Conservation (phyloP, 2,888 invertebrate genomes). For the Hemaris fuciformis region DNA sequence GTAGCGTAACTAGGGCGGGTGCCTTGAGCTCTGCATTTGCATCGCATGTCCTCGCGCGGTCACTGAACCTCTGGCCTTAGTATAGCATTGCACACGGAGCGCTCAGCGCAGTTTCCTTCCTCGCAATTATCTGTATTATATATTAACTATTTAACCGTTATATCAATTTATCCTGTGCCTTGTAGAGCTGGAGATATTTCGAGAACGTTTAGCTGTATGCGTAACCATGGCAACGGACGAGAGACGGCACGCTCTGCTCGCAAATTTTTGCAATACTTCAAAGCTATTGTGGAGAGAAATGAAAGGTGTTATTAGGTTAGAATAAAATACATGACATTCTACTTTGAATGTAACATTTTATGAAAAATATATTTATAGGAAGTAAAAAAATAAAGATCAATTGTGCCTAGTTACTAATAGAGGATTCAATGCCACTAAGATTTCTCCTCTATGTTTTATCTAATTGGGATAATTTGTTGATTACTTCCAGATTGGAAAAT, state of each 20-base stretch:
- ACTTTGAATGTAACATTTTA: no score
- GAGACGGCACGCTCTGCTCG: not conserved
- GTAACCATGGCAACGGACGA: not conserved
- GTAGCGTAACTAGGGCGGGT: conserved; percentile 66
- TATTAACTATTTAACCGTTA: conserved; percentile 29
- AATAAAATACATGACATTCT: no score
- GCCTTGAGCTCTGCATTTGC: conserved; percentile 76
- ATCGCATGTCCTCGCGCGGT: conserved; percentile 72
- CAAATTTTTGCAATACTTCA: not conserved
- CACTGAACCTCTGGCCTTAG: conserved; percentile 64
- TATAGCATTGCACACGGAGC: conserved; percentile 43
- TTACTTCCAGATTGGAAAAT: no score
- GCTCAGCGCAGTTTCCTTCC: conserved; percentile 66
- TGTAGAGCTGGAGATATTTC: not conserved
- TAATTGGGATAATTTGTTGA: no score
- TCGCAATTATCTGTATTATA: conserved; percentile 58
- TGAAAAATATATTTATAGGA: no score
- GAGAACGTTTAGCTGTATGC: not conserved
- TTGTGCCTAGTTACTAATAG: no score
- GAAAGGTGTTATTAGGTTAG: no score
- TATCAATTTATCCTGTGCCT: conserved; percentile 5
- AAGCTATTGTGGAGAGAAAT: not conserved
- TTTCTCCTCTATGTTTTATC: no score
- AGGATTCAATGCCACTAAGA: no score
- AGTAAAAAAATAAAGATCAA: no score